These are phyloP conservation scores for Ostrea edulis DNA, from an alignment of 1,140 invertebrate species.

Conservation along the genomic window DNA sequence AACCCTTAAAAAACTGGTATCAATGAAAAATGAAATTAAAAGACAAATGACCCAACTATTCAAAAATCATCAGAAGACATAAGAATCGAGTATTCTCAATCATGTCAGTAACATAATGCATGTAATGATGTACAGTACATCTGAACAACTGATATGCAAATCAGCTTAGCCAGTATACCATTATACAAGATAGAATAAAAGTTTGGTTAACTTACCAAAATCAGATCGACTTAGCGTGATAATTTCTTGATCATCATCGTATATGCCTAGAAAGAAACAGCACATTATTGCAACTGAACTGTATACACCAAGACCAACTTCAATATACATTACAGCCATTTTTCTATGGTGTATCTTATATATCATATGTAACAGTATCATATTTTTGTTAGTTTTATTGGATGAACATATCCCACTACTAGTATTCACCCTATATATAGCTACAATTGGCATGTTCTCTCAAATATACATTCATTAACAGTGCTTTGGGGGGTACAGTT, in stretches of 20 bases:
- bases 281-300: not conserved
- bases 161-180: not conserved
- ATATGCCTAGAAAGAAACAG: conserved; percentile 82
- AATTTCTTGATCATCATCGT: conserved; percentile 91
- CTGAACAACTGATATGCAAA: not conserved
- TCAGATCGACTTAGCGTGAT: conserved; percentile 87
- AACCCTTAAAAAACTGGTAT: not conserved
- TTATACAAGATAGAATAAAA: not conserved
- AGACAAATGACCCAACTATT: not conserved
- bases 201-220: conserved; percentile 84
- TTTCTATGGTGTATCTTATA: too few relatives aligned
- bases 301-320: not conserved
- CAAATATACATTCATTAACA: too few relatives aligned
- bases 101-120: not conserved
- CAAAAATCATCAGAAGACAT: not conserved
- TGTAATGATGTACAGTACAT: not conserved
- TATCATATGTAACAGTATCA: too few relatives aligned
- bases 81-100: not conserved
- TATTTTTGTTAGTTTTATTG: too few relatives aligned
- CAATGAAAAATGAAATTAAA: not conserved
- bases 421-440: too few relatives aligned
- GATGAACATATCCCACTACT: too few relatives aligned
- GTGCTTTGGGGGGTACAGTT: too few relatives aligned
- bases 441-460: too few relatives aligned
- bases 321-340: too few relatives aligned